Evolutionary conservation across 2,888 invertebrate species (phyloP), one percentile per base, ranked within the genome.

Genomic region (Gnatocerus cornutus): DNA sequence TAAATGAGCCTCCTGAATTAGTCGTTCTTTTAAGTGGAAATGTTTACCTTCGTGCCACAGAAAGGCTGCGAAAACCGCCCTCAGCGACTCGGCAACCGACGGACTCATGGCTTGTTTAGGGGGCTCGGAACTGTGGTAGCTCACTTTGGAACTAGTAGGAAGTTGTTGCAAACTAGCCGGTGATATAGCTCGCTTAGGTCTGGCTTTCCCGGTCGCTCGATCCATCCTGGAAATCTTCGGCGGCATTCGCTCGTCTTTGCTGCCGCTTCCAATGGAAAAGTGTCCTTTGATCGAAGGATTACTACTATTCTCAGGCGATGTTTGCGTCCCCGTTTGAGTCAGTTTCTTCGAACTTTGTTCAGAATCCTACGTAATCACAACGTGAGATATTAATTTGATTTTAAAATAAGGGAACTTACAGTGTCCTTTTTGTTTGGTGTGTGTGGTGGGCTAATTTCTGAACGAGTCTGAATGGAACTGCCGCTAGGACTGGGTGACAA

Each of bases 1-100:
- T 89, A 77, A 37, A 71, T 50, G 7, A 10, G 10, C 9, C n/a
- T 4, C 3, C 4, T 12, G 10, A 41, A 4, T 3, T 41, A 41
- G 3, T 4, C 12, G 12, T 41, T 41, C 12, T 41, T 41, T 41
- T 41, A 6, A 14, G 3, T 45, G 7, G 43, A 0, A 12, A 43
- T 55, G 9, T 61, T 53, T 79, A 88, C 89, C 95, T 86, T 98
- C 98, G 82, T 99, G 98, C 98, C 98, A 99, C 0, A 99, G 86
- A 77, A 98, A 92, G 0, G 98, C 97, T 0, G 98, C 98, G 84
- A 99, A 99, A 3, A 97, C 94, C 0, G 97, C 95, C n/a, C 99
- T 87, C 14, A 97, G 85, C 76, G 96, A 93, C 84, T 98, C 97
- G 0, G 96, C 97, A 59, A 97, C 93, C 0, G 96, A 94, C 0